Evolutionary conservation across 2,888 invertebrate genomes (phyloP).

Genomic region (Cinara cedri): DNA sequence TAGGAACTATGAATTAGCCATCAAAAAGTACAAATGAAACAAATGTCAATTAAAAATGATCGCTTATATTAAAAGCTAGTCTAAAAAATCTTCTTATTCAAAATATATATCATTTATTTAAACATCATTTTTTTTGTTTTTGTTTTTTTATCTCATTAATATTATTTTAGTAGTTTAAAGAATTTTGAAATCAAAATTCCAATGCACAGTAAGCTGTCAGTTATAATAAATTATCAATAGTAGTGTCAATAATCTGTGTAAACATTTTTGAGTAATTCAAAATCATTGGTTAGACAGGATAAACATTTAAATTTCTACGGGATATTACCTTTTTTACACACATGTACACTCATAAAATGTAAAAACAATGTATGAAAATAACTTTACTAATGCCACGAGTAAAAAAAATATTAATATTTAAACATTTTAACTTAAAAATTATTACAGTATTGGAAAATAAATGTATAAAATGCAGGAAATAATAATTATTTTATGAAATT

Average conservation of each 20-base stretch:
- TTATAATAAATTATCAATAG: too few relatives aligned
- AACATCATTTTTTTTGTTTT: not conserved
- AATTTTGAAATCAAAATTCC: too few relatives aligned
- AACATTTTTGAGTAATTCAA: not conserved
- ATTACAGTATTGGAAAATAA: conserved; percentile 34
- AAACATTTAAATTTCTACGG: conserved; percentile 9
- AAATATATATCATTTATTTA: not conserved
- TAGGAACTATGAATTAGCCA: too few relatives aligned
- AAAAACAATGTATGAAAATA: conserved; percentile 30
- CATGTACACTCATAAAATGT: too few relatives aligned
- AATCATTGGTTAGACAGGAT: conserved; percentile 2
- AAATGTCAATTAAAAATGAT: too few relatives aligned
- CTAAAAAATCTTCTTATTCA: not conserved
- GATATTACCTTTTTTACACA: too few relatives aligned
- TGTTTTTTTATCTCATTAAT: not conserved
- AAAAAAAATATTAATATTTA: conserved; percentile 40
- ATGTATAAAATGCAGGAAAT: conserved; percentile 31
- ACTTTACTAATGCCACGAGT: conserved; percentile 35
- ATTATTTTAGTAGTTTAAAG: not conserved
- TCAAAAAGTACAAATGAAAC: too few relatives aligned
- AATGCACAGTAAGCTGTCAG: too few relatives aligned
- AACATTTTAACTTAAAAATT: conserved; percentile 15
- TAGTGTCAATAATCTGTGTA: too few relatives aligned
- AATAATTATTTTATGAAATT: conserved; percentile 26
- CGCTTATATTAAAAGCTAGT: not conserved